These are phyloP conservation scores for Gobionotothen gibberifrons DNA, from an alignment of 2,797 vertebrate genomes.

Conservation along the genomic window DNA sequence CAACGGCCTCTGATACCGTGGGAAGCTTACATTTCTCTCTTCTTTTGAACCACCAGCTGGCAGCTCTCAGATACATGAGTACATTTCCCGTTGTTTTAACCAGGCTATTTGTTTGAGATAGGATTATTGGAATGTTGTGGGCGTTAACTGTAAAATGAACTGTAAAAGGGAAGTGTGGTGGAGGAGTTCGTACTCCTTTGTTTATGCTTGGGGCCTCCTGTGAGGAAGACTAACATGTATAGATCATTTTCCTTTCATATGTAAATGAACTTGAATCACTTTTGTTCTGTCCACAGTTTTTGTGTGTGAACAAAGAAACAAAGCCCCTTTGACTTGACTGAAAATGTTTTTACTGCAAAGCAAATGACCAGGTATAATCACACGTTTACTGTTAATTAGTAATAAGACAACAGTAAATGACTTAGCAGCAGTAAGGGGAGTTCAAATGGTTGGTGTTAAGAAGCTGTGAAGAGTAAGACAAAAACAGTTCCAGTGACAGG, in stretches of 20 bases:
- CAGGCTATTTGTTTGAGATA: no score
- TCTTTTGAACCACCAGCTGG: no score
- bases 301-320: slow-evolving; percentile 1
- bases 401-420: not conserved
- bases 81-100: no score
- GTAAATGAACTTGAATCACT: not conserved
- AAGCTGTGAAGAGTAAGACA: not conserved
- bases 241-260: not conserved
- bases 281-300: slow-evolving; percentile 2
- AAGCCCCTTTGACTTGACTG: slow-evolving; percentile 1
- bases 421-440: not conserved
- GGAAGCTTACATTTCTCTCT: no score
- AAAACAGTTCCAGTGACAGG: not conserved
- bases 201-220: not conserved
- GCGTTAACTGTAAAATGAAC: no score
- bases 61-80: no score
- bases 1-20: no score
- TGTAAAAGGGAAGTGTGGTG: no score
- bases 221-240: not conserved
- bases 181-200: not conserved
- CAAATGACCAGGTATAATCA: not conserved
- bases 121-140: no score
- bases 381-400: slow-evolving; percentile 3
- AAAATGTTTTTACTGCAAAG: not conserved
- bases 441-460: not conserved